A percentile compares a stretch with the other conserved stretches of the same genome.
Conservation (phyloP, 2,888 invertebrate genomes). For the Drosophila koepferae region DNA sequence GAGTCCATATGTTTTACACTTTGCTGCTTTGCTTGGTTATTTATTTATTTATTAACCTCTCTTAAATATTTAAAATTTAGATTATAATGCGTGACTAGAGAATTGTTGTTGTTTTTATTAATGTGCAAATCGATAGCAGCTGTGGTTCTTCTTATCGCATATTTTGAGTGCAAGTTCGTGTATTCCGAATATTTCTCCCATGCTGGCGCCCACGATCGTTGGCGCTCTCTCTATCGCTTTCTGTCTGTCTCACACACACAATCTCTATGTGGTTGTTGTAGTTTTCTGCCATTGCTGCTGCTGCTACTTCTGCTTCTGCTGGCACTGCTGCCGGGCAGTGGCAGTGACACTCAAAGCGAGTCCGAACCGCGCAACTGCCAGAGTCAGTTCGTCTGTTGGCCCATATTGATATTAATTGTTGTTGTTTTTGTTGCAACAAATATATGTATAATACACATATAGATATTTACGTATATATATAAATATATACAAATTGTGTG, state of each 20-base stretch:
- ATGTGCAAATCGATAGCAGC: conserved; percentile 70
- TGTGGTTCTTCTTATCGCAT: conserved; percentile 53
- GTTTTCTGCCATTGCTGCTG: conserved; percentile 24
- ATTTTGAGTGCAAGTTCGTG: conserved; percentile 30
- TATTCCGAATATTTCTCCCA: conserved; percentile 22
- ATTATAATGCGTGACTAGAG: conserved; percentile 32
- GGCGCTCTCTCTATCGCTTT: conserved; percentile 7
- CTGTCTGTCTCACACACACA: conserved; percentile 7
- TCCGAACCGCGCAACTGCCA: conserved; percentile 42
- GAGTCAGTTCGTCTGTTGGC: conserved; percentile 62
- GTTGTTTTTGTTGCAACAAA: conserved; percentile 35
- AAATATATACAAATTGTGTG: conserved; percentile 40
- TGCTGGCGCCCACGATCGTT: conserved; percentile 40
- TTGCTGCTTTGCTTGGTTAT: conserved; percentile 24
- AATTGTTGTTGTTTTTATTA: conserved; percentile 19
- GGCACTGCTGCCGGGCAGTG: conserved; percentile 51
- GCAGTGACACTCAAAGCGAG: conserved; percentile 76
- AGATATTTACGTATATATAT: not conserved
- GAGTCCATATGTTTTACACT: conserved; percentile 24
- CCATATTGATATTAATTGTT: conserved; percentile 65
- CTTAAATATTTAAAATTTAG: conserved; percentile 34
- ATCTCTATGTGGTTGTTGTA: conserved; percentile 24
- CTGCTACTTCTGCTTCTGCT: conserved; percentile 31
- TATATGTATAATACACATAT: conserved; percentile 8
- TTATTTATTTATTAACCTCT: conserved; percentile 14